Conservation (phyloP, 1,140 invertebrate genomes). For the Wiebesia pumilae region DNA sequence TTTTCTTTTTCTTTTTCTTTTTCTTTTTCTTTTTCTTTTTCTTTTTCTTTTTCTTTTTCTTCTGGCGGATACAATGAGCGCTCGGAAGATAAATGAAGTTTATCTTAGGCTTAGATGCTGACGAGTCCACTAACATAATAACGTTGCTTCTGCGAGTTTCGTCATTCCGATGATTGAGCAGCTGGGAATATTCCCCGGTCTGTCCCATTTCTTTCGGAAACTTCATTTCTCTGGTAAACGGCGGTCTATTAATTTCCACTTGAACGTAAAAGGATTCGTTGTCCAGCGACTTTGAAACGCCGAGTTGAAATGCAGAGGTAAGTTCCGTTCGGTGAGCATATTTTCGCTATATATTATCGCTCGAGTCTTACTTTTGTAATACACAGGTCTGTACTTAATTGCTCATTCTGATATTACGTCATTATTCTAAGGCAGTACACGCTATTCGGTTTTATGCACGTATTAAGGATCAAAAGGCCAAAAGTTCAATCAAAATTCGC, state of each 20-base stretch:
- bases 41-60: background rate
- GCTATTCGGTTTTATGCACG: background rate
- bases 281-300: too few relatives aligned
- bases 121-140: background rate
- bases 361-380: background rate
- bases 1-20: too few relatives aligned
- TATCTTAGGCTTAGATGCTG: background rate
- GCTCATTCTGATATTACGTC: background rate
- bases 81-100: background rate
- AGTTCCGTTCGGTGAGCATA: background rate
- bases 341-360: background rate
- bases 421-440: background rate
- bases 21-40: too few relatives aligned
- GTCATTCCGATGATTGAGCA: background rate
- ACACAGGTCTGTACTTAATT: background rate
- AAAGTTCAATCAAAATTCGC: background rate
- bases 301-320: too few relatives aligned
- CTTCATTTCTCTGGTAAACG: background rate
- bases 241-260: background rate
- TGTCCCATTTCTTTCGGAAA: background rate
- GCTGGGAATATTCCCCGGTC: too few relatives aligned
- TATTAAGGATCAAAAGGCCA: background rate
- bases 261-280: background rate
- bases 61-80: background rate
- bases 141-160: background rate